Evolutionary conservation across 2,797 vertebrate genomes (phyloP).

Genomic region (Lagocephalus sceleratus): DNA sequence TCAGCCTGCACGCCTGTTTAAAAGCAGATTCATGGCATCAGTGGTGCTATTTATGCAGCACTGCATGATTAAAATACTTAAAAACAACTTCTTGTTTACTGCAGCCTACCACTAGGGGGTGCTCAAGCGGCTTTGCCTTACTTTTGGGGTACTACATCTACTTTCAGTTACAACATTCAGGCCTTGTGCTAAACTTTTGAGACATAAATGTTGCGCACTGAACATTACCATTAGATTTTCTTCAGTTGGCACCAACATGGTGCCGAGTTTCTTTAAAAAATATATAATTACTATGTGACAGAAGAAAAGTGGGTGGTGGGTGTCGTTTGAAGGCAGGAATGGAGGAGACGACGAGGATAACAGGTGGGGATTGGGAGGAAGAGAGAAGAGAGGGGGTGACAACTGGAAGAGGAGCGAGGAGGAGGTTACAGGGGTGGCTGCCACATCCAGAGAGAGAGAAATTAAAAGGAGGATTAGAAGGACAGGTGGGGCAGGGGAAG

Average conservation of each 20-base stretch:
- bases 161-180: too few relatives aligned
- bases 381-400: background rate
- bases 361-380: slow-evolving; percentile 12
- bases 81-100: too few relatives aligned
- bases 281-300: background rate
- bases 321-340: background rate
- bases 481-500: slow-evolving; percentile 23
- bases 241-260: background rate
- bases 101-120: too few relatives aligned
- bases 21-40: too few relatives aligned
- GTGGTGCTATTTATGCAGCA: too few relatives aligned
- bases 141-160: too few relatives aligned
- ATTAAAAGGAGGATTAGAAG: slow-evolving; percentile 60
- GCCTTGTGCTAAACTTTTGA: too few relatives aligned
- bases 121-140: too few relatives aligned
- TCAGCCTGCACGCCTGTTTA: too few relatives aligned
- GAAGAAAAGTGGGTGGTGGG: slow-evolving; percentile 7
- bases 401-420: background rate
- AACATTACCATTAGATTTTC: too few relatives aligned
- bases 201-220: too few relatives aligned
- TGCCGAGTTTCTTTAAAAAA: background rate
- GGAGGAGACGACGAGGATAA: slow-evolving; percentile 29
- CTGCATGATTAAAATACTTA: too few relatives aligned
- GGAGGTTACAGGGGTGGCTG: slow-evolving; percentile 47
- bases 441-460: slow-evolving; percentile 46